Conservation (phyloP, 2,797 vertebrate genomes). For the Gephyroberyx darwinii region DNA sequence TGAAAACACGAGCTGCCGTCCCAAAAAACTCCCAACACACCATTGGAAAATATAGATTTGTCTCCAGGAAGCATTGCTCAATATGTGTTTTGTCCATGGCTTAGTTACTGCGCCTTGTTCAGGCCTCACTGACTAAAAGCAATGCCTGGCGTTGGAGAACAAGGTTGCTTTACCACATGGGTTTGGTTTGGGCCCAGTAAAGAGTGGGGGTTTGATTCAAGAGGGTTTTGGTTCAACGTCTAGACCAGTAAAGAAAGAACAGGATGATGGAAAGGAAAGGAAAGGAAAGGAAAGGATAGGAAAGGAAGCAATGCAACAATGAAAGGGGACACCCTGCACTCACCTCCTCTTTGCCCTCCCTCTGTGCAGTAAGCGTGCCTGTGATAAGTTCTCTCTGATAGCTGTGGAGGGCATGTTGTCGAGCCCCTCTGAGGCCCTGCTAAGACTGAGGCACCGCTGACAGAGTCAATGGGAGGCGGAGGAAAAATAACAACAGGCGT, state of each 20-base stretch:
- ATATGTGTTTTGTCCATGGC: conserved; percentile 41
- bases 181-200: conserved; percentile 41
- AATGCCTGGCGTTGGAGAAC: conserved; percentile 49
- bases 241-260: conserved; percentile 28
- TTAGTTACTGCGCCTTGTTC: conserved; percentile 45
- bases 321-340: not conserved
- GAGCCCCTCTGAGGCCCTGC: conserved; percentile 45
- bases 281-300: not conserved
- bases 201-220: conserved; percentile 37
- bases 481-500: conserved; percentile 78
- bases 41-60: conserved; percentile 56
- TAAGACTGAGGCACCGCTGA: conserved; percentile 72
- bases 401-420: conserved; percentile 54
- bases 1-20: conserved; percentile 47
- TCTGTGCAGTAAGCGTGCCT: conserved; percentile 32
- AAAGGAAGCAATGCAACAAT: conserved; percentile 2
- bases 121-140: conserved; percentile 55
- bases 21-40: conserved; percentile 27
- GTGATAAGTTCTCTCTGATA: conserved; percentile 64
- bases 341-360: conserved; percentile 3
- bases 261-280: conserved; percentile 15
- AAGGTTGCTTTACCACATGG: conserved; percentile 37
- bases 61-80: conserved; percentile 62
- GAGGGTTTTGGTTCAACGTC: conserved; percentile 26
- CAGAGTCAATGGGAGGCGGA: conserved; percentile 77